Evolutionary conservation across 2,113 vertebrate species (phyloP).

Genomic region (Atlantisia rogersi): DNA sequence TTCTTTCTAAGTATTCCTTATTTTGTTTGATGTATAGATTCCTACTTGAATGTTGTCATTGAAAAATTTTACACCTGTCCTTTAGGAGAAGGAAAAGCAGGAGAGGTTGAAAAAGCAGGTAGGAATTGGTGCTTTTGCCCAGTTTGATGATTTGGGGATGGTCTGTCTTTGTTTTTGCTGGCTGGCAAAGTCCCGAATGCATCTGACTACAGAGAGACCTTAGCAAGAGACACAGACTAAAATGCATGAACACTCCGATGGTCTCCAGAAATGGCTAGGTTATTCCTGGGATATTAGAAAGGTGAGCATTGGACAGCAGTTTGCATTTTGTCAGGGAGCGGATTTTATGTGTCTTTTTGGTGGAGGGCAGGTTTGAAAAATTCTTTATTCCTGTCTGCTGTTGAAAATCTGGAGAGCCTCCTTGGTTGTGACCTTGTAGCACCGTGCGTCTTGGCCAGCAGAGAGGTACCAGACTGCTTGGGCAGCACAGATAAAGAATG

Average conservation of each 20-base stretch:
- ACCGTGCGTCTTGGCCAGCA: not conserved
- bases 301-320: not conserved
- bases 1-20: not conserved
- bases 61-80: not conserved
- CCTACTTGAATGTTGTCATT: not conserved
- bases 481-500: not conserved
- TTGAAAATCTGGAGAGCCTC: not conserved
- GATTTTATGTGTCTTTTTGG: not conserved
- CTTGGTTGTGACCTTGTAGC: conserved; percentile 43
- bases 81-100: not conserved
- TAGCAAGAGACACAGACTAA: not conserved
- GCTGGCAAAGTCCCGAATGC: not conserved
- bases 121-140: not conserved
- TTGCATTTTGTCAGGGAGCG: not conserved
- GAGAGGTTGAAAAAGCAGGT: not conserved
- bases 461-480: not conserved
- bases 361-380: not conserved
- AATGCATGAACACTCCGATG: not conserved
- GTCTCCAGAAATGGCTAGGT: not conserved
- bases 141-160: not conserved
- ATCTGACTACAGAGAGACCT: not conserved
- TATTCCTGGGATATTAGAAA: not conserved
- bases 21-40: not conserved
- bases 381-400: not conserved
- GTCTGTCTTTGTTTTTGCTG: conserved; percentile 16